phyloP scores from a whole-genome alignment of 2,113 vertebrate species.

The Thamnaconus septentrionalis region DNA sequence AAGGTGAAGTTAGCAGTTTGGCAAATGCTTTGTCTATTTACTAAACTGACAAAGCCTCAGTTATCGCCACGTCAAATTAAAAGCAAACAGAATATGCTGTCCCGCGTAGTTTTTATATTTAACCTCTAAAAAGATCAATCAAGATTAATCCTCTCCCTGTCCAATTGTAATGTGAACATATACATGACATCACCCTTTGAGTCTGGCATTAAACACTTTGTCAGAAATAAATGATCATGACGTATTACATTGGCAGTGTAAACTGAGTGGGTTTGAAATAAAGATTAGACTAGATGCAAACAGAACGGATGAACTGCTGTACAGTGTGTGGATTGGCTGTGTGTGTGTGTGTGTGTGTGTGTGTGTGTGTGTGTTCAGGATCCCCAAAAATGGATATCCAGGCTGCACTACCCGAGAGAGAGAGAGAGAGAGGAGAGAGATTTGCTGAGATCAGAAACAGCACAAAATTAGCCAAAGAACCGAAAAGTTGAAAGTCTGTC shows the following conservation, averaged over 20 bases:
- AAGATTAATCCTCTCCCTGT: too few relatives aligned
- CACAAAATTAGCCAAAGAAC: slow-evolving; percentile 41
- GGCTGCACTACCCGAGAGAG: slow-evolving; percentile 21
- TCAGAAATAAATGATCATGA: background rate
- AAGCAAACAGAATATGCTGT: too few relatives aligned
- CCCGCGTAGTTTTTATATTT: too few relatives aligned
- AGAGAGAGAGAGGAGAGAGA: slow-evolving; percentile 34
- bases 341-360: background rate
- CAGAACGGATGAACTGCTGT: slow-evolving; percentile 4
- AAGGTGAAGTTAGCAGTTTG: too few relatives aligned
- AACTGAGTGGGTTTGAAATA: too few relatives aligned
- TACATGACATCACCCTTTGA: too few relatives aligned
- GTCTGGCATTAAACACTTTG: background rate
- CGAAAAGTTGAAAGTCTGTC: slow-evolving; percentile 4
- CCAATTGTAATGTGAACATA: too few relatives aligned
- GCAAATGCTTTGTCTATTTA: too few relatives aligned
- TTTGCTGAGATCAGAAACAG: slow-evolving; percentile 27
- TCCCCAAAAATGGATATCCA: slow-evolving; percentile 14
- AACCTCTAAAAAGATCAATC: too few relatives aligned
- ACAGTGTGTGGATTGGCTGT: background rate
- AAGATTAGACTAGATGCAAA: slow-evolving; percentile 9
- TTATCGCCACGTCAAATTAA: too few relatives aligned
- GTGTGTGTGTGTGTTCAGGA: slow-evolving; percentile 19
- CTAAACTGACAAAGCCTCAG: too few relatives aligned
- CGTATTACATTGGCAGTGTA: background rate